Evolutionary conservation across 2,797 vertebrate species (phyloP), one percentile per base, ranked within the genome.

Genomic region (Pelochelys cantorii): DNA sequence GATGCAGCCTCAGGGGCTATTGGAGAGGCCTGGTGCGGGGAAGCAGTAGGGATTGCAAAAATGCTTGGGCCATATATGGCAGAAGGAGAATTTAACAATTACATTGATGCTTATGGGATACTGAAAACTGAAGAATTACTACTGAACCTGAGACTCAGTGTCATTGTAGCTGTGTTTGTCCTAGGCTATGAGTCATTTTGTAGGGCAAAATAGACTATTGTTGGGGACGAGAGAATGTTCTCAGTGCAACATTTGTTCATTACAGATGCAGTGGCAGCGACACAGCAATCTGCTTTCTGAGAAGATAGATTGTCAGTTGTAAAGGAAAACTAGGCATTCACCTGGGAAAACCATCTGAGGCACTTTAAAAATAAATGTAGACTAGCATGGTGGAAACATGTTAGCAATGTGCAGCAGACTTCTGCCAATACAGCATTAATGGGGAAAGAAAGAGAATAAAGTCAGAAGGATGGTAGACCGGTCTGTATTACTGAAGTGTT

Each of bases 81-180:
- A 91, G 78, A 85, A 81, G 90, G 88, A 87, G 20, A 83, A 94
- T 96, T 93, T 85, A 94, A 52, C 56, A 89, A 82, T 57, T 29
- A 75, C 86, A 88, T 79, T 81, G 60, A 23, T 78, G 84, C 87
- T 94, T 86, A 93, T 90, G 85, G 83, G 9, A 37, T 83, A 83
- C 85, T 82, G 83, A 48, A 42, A 4, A 48, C 20, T 55, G 31
- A 93, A 90, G 9, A 22, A 53, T 86, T 94, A 91, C 54, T 17
- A 13, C 59, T 95, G 83, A 60, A 93, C 79, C 54, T 90, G 48
- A 68, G 65, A 68, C 20, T 8, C n/a, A 68, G 31, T 68, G n/a
- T 17, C 31, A 29, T 65, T n/a, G 31, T 20, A 68, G 65, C 4
- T 15, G 1, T 68, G n/a, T 34, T 68, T n/a, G 65, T 20, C 65